Conservation (phyloP, 2,797 vertebrate species). For the Poecilia velifera region DNA sequence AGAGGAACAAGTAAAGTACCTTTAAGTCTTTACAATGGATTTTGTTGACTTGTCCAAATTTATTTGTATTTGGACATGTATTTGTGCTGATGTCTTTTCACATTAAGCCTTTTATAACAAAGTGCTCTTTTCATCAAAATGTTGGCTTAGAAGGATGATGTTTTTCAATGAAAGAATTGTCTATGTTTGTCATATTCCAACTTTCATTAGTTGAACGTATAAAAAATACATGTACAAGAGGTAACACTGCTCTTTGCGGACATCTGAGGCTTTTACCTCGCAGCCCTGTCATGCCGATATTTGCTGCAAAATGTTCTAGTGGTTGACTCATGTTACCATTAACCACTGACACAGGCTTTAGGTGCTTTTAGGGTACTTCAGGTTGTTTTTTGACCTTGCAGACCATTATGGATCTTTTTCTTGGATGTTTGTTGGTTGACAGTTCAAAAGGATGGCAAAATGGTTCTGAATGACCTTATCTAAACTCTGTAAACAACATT, state of each 20-base stretch:
- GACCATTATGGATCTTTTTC: not conserved
- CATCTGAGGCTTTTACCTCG: not conserved
- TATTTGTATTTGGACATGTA: no score
- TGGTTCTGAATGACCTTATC: not conserved
- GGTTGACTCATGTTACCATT: not conserved
- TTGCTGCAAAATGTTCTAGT: slow-evolving; percentile 3
- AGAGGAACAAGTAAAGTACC: not conserved
- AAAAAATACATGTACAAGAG: not conserved
- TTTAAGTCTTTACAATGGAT: not conserved
- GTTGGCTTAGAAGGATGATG: not conserved
- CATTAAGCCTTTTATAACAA: not conserved
- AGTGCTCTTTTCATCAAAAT: not conserved
- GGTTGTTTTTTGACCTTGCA: slow-evolving; percentile 8
- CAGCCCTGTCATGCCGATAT: not conserved
- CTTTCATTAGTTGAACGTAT: not conserved
- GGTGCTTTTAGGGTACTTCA: slow-evolving; percentile 3
- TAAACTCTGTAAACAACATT: not conserved
- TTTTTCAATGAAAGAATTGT: not conserved
- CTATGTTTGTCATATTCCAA: not conserved
- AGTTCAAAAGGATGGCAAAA: not conserved
- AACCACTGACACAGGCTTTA: slow-evolving; percentile 3
- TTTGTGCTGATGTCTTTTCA: not conserved
- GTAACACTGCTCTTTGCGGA: not conserved
- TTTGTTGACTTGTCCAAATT: not conserved
- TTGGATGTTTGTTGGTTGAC: not conserved